Base-by-base conservation (phyloP, 2,797 vertebrate genomes). In the Sparidentex hasta region DNA sequence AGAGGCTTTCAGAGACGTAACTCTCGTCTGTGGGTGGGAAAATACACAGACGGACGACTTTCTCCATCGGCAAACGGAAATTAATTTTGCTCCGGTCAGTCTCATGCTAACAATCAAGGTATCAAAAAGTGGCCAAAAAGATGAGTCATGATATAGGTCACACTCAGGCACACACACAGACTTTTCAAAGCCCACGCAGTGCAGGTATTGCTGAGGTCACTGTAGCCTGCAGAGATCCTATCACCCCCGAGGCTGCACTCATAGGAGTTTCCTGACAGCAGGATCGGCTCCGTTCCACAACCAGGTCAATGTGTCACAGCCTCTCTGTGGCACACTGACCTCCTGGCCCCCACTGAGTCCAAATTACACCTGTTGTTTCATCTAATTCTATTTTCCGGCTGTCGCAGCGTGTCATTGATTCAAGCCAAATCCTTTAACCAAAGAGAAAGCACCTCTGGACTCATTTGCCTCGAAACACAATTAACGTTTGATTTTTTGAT, bases 251-350 rank as follows among this genome's bases (percentile, higher is more conserved):
- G 20, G 41, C 7, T 38, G n/a, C n/a, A n/a, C n/a, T n/a, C n/a
- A n/a, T n/a, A n/a, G n/a, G n/a, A n/a, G n/a, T n/a, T 13, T 20
- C 11, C 51, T 58, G 52, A 38, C 70, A 33, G 48, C 20, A 52
- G 43, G 58, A 46, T 1, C 71, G 38, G 6, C 63, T 58, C 3
- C 0, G 2, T 72, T 71, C 44, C 20, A 74, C 11, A 74, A 61
- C 14, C 16, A 64, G 68, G 81, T 72, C 54, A 85, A 21, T 48
- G 74, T 82, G 71, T 44, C 66, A 77, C 48, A 21, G 20, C 21
- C 20, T 47, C 48, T 54, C 5, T 3, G 38, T 77, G 64, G 11
- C 83, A 81, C 64, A 52, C 44, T 67, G 68, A 59, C 48, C 76
- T 54, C 38, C 25, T 74, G 56, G 12, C 48, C 51, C 56, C 38